Conservation (phyloP, 2,888 invertebrate species). For the Junonia oenone region DNA sequence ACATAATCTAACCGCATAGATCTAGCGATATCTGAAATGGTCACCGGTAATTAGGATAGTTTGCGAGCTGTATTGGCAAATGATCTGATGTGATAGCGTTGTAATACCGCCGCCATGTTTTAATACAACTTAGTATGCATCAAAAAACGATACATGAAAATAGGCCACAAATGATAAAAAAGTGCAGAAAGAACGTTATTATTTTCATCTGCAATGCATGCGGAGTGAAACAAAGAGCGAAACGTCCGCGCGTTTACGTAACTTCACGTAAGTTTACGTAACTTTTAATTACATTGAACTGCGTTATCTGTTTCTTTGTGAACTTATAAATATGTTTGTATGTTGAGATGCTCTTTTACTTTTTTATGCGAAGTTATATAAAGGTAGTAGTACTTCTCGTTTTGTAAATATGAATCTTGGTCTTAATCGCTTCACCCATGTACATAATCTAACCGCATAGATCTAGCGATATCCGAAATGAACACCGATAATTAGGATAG, state of each 20-base stretch:
- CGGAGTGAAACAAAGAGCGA: not conserved
- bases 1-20: slow-evolving; percentile 15
- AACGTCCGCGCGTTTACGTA: not conserved
- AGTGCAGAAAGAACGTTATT: not conserved
- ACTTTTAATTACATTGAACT: slow-evolving; percentile 4
- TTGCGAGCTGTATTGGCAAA: slow-evolving; percentile 61
- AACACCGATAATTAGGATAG: slow-evolving; percentile 59
- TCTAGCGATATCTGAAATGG: slow-evolving; percentile 51
- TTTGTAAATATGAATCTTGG: too few species aligned
- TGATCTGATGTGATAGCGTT: slow-evolving; percentile 46
- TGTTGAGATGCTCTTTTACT: too few species aligned
- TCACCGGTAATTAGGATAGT: slow-evolving; percentile 61
- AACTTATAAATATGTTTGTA: not conserved
- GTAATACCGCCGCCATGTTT: too few species aligned
- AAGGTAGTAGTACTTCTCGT: too few species aligned
- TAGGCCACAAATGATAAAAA: not conserved
- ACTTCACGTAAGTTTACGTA: too few species aligned
- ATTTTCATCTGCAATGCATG: too few species aligned
- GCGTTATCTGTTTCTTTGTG: not conserved
- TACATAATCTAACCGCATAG: slow-evolving; percentile 11
- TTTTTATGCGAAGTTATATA: too few species aligned
- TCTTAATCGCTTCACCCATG: slow-evolving; percentile 6
- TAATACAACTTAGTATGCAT: not conserved
- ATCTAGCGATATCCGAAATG: slow-evolving; percentile 51
- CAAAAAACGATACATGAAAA: not conserved